A percentile compares a stretch with the other conserved stretches of the same genome.
phyloP scores from a whole-genome alignment of 2,888 invertebrate genomes.

The Fragum fragum region DNA sequence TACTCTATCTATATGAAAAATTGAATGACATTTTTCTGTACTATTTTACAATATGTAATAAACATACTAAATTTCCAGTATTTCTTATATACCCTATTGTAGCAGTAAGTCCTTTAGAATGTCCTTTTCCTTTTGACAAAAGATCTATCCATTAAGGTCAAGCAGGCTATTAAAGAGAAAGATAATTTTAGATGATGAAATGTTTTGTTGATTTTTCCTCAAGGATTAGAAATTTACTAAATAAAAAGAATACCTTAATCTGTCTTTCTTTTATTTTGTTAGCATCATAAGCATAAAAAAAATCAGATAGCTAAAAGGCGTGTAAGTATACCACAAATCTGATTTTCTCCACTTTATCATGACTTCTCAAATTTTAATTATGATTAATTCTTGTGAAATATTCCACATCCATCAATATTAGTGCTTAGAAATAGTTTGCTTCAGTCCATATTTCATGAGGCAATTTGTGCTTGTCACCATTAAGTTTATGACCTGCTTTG shows the following conservation, averaged over 20 bases:
- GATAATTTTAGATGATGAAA: no score
- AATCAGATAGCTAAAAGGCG: constrained; percentile 23
- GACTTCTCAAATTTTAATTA: not conserved
- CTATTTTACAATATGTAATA: no score
- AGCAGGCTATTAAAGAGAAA: no score
- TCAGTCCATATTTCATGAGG: not conserved
- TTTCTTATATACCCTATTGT: no score
- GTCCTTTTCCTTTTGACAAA: no score
- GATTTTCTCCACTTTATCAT: constrained; percentile 5
- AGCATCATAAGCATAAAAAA: constrained; percentile 27
- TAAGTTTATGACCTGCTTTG: not conserved
- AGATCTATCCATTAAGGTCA: no score
- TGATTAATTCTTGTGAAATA: not conserved
- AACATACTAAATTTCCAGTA: no score
- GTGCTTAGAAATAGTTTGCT: not conserved
- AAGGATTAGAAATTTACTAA: no score
- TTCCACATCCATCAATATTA: not conserved
- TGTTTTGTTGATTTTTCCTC: no score
- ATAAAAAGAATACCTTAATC: not conserved
- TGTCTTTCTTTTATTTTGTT: constrained; percentile 17
- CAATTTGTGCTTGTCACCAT: not conserved
- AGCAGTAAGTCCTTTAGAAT: no score
- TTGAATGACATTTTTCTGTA: no score
- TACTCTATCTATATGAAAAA: no score
- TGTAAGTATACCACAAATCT: constrained; percentile 26